phyloP scores from a whole-genome alignment of 2,888 invertebrate species.

The Amphipyra tragopoginis region DNA sequence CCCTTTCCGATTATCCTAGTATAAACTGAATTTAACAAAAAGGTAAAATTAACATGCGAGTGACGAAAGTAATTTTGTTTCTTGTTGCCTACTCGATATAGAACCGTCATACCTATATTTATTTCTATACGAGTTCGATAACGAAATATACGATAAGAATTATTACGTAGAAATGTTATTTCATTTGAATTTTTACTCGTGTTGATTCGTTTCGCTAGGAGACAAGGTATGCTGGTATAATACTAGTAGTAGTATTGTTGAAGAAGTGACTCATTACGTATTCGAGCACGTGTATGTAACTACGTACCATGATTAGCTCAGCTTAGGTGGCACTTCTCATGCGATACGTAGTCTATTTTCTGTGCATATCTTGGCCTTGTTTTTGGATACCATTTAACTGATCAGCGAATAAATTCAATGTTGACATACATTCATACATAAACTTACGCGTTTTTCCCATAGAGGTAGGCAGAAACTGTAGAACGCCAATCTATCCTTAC shows the following conservation, averaged over 20 bases:
- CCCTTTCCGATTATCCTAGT: no score
- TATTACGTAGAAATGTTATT: slow-evolving; percentile 41
- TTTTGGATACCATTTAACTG: no score
- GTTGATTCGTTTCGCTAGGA: slow-evolving; percentile 34
- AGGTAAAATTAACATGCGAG: slow-evolving; percentile 3
- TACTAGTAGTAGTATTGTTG: slow-evolving; percentile 10
- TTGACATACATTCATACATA: no score
- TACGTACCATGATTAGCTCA: slow-evolving; percentile 17
- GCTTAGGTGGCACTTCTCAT: slow-evolving; percentile 20
- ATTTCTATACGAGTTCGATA: slow-evolving; percentile 25
- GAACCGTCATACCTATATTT: slow-evolving; percentile 8
- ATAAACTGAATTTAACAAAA: slow-evolving; percentile 9
- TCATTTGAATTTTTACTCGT: slow-evolving; percentile 37
- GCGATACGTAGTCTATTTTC: slow-evolving; percentile 2
- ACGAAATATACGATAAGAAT: slow-evolving; percentile 34
- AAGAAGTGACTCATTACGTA: slow-evolving; percentile 38
- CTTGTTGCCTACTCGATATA: slow-evolving; percentile 4
- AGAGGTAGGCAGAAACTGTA: no score
- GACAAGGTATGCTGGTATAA: slow-evolving; percentile 4
- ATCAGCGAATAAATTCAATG: no score
- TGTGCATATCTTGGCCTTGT: not conserved
- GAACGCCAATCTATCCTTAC: no score
- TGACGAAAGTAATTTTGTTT: slow-evolving; percentile 3
- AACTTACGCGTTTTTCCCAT: no score
- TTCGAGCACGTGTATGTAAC: slow-evolving; percentile 42